Conservation (phyloP, 2,888 invertebrate species). For the Lasioglossum malachurum region DNA sequence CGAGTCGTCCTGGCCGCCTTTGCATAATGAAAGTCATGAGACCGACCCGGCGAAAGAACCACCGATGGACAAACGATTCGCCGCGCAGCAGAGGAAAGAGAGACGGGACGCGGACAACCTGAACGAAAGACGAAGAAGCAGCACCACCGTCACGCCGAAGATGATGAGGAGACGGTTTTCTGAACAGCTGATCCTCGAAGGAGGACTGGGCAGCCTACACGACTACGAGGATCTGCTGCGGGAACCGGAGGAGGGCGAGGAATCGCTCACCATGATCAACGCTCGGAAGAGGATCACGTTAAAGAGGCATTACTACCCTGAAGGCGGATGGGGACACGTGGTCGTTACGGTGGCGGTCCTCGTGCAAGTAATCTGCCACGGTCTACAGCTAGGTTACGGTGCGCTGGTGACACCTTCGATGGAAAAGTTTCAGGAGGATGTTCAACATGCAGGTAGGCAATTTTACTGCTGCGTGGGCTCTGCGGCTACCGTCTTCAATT, state of each 20-base stretch:
- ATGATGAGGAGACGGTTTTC: slow-evolving; percentile 80
- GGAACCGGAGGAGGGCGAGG: slow-evolving; percentile 67
- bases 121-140: slow-evolving; percentile 61
- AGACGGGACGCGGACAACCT: slow-evolving; percentile 56
- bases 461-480: background rate
- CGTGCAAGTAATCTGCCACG: slow-evolving; percentile 91
- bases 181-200: slow-evolving; percentile 80
- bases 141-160: slow-evolving; percentile 75
- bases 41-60: slow-evolving; percentile 9
- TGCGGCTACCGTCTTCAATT: background rate
- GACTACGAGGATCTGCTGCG: slow-evolving; percentile 74
- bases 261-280: slow-evolving; percentile 76
- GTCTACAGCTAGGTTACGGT: slow-evolving; percentile 89
- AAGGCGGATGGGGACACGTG: slow-evolving; percentile 95
- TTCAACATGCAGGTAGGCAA: slow-evolving; percentile 72
- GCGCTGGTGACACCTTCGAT: slow-evolving; percentile 79
- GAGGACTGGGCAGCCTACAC: slow-evolving; percentile 71
- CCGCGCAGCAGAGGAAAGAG: slow-evolving; percentile 26
- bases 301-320: slow-evolving; percentile 91
- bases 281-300: slow-evolving; percentile 78
- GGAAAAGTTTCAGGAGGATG: slow-evolving; percentile 61
- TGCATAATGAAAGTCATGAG: slow-evolving; percentile 36
- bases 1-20: slow-evolving; percentile 32
- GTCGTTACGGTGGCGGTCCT: slow-evolving; percentile 90
- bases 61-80: background rate